Base-by-base conservation (phyloP, 2,888 invertebrate genomes). In the Belgica antarctica region DNA sequence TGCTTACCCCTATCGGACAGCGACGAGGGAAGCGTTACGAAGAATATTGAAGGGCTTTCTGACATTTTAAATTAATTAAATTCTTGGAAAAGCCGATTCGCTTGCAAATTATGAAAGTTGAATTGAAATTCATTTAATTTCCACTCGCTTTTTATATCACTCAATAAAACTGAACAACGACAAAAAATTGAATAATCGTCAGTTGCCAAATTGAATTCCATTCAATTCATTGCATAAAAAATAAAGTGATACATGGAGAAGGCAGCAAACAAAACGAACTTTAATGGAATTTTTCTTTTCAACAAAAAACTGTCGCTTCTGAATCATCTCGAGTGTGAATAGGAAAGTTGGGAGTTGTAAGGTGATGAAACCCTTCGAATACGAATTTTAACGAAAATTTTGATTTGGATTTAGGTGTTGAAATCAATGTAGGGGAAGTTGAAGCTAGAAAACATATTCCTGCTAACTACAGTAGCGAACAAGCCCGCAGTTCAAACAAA, bases 171-270 rank as follows among this genome's bases (percentile, higher is more conserved):
- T 22, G 10, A 41, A 63, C 25, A 2, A 24, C 2, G 10, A 36
- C 10, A 41, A 34, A 63, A 63, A 63, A 63, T 63, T 63, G 63
- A 63, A 63, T 63, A 63, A 63, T 63, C 63, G 24, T 63, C 41
- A 41, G 3, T 19, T 63, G 22, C 22, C 24, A 63, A 63, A 63
- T 63, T 63, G 36, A 63, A 63, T 63, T 63, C 63, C 19, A 22
- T 63, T 27, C n/a, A 17, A 31, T 41, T 22, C 34, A 63, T 22
- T 25, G 62, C 17, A 62, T 62, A 31, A 41, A 62, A 10, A 62
- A 19, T 62, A 31, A 34, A 62, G 12, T 34, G 62, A 41, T n/a
- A n/a, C 41, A 52, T 52, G 52, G 7, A 10, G 17, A 15, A 47
- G 15, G 47, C 47, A 34, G 12, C 12, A 5, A 8, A 4, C 22